These are phyloP conservation scores for Ceratosolen fusciceps DNA, from an alignment of 1,140 invertebrate species.

Conservation along the genomic window DNA sequence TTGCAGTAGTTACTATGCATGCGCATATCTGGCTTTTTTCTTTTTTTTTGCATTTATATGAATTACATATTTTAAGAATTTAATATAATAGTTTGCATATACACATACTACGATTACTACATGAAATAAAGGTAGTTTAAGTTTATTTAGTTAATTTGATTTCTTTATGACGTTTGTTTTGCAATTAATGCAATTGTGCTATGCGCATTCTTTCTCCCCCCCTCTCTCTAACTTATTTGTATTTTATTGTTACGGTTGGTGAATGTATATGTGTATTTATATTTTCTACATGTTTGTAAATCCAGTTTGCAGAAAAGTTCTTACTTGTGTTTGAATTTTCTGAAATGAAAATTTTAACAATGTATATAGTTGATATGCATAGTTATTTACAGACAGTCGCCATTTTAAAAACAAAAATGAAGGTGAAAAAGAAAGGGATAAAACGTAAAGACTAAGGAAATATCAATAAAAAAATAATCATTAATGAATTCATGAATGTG, in stretches of 20 bases:
- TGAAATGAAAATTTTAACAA: background rate
- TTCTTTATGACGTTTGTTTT: no score
- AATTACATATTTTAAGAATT: no score
- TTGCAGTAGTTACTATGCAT: no score
- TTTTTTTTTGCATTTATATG: no score
- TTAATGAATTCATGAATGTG: background rate
- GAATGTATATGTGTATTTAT: constrained; percentile 16
- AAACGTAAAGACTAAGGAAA: background rate
- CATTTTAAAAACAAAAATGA: background rate
- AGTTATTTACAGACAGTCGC: background rate
- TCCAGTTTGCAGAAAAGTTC: constrained; percentile 23
- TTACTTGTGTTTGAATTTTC: background rate
- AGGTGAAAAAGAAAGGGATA: background rate
- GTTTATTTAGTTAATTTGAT: no score
- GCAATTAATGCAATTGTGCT: no score
- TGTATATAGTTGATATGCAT: no score
- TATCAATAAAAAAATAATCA: background rate
- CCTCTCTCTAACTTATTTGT: background rate
- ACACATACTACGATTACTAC: no score
- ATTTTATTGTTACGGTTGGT: background rate
- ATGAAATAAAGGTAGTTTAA: no score
- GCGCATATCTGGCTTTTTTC: no score
- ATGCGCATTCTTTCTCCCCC: background rate
- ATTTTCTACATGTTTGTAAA: background rate
- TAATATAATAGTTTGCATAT: no score